Conservation (phyloP, 2,888 invertebrate species). For the Eudasyphora cyanicolor region DNA sequence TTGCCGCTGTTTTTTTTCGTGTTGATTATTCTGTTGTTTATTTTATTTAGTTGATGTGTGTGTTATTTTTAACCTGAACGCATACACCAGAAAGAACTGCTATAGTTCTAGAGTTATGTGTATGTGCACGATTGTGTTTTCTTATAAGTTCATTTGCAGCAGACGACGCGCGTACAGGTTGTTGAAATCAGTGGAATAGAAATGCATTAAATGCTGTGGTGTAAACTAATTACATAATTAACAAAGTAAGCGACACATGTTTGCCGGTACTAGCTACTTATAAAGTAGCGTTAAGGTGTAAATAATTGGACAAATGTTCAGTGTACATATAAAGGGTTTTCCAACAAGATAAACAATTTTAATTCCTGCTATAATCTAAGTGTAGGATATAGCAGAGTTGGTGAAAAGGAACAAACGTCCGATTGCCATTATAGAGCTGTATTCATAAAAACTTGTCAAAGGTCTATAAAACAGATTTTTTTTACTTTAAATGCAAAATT, state of each 20-base stretch:
- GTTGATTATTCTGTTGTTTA: conserved; percentile 2
- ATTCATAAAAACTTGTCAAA: too few relatives aligned
- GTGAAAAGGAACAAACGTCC: too few relatives aligned
- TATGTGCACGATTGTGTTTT: neutral
- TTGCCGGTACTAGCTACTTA: too few relatives aligned
- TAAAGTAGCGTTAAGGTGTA: too few relatives aligned
- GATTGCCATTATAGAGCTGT: too few relatives aligned
- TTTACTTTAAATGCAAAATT: too few relatives aligned
- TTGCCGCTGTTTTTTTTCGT: neutral
- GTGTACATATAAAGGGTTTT: too few relatives aligned
- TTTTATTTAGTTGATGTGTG: neutral
- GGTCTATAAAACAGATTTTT: too few relatives aligned
- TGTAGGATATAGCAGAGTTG: too few relatives aligned
- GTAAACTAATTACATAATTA: neutral
- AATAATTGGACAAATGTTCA: too few relatives aligned
- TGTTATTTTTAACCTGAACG: conserved; percentile 19
- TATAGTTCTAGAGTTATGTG: neutral
- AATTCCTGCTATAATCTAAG: too few relatives aligned
- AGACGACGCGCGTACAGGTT: neutral
- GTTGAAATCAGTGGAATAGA: neutral
- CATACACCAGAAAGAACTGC: neutral
- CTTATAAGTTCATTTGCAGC: neutral
- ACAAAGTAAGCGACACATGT: neutral
- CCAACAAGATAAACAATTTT: too few relatives aligned
- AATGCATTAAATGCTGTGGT: neutral